Conservation (phyloP, 2,113 vertebrate species). For the Thamnophis sirtalis region DNA sequence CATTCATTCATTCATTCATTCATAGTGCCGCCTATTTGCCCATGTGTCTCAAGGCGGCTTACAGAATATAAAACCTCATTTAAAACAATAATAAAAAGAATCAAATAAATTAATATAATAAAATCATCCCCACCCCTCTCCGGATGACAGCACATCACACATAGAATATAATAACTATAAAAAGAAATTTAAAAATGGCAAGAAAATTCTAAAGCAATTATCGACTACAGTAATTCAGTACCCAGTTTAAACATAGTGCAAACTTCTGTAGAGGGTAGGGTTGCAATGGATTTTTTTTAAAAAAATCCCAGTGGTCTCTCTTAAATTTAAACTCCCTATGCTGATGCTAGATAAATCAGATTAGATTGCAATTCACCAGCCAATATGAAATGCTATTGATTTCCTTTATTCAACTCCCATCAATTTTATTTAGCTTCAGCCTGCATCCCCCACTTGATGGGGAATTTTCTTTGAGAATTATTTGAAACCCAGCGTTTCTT, state of each 20-base stretch:
- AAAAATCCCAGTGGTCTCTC: neutral
- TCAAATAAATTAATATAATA: no score
- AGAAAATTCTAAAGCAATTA: neutral
- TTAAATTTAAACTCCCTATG: neutral
- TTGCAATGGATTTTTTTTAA: neutral
- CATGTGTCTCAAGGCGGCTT: no score
- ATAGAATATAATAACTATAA: neutral
- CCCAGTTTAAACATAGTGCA: neutral
- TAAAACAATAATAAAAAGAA: no score
- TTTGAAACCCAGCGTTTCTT: neutral
- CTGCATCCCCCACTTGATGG: neutral
- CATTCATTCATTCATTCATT: no score
- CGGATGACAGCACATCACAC: no score
- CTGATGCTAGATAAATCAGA: neutral
- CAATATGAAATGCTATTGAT: neutral
- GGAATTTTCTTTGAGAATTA: neutral
- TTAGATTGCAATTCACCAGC: neutral
- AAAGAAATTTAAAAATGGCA: neutral
- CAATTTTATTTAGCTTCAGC: neutral
- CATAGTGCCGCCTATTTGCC: no score
- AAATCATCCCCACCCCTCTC: no score
- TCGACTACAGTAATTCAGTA: neutral
- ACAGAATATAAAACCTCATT: no score
- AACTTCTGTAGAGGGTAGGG: neutral
- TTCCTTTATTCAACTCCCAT: neutral